Percentiles rank a stretch among this genome's conserved stretches.
Evolutionary conservation across 2,888 invertebrate species (phyloP).

Genomic region (Caenorhabditis panamensis): DNA sequence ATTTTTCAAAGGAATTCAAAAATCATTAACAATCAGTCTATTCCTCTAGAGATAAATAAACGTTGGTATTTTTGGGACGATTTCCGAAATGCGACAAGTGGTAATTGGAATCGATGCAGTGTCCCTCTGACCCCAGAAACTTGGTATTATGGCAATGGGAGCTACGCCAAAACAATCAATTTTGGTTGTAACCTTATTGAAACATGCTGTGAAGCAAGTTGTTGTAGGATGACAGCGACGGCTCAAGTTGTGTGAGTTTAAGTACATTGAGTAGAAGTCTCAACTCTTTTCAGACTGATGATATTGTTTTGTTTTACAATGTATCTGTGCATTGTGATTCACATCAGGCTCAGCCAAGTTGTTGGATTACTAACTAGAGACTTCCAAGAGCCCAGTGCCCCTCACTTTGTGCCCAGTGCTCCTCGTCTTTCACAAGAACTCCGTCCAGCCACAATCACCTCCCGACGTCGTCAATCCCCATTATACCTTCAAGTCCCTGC

Average conservation of each 20-base stretch:
- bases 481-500: background rate
- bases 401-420: background rate
- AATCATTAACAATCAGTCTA: background rate
- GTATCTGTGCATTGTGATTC: background rate
- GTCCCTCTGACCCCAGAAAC: background rate
- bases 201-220: background rate
- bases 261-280: background rate
- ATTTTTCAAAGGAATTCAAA: background rate
- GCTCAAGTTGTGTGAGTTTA: background rate
- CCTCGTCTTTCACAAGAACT: background rate
- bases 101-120: background rate
- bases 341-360: background rate
- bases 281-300: background rate
- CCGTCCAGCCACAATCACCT: background rate
- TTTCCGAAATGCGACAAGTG: background rate
- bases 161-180: background rate
- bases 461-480: background rate
- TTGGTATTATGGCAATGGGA: background rate
- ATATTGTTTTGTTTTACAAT: background rate
- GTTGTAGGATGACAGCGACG: background rate
- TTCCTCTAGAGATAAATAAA: background rate
- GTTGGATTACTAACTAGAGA: background rate
- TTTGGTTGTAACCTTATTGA: background rate
- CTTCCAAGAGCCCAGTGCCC: background rate
- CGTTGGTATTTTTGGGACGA: background rate